Conservation (phyloP, 1,140 invertebrate genomes). For the Pararge aegeria region DNA sequence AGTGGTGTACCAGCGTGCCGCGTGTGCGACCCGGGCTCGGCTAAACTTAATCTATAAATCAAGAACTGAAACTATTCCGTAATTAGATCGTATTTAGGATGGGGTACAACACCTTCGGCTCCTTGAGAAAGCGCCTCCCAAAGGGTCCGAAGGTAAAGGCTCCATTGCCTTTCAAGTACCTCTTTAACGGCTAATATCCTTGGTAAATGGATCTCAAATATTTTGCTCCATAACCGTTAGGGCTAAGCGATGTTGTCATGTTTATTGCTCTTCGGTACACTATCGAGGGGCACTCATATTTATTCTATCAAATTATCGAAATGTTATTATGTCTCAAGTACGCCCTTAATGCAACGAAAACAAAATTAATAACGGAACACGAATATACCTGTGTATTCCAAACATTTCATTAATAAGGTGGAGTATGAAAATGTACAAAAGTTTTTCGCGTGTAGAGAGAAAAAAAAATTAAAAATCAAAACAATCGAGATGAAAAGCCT, state of each 20-base stretch:
- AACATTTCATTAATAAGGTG: not conserved
- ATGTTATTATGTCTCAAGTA: conserved; percentile 16
- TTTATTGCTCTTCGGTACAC: conserved; percentile 63
- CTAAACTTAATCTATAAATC: conserved; percentile 81
- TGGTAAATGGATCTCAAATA: conserved; percentile 78
- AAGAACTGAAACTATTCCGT: conserved; percentile 81
- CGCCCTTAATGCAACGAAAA: conserved; percentile 3
- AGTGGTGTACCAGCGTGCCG: conserved; percentile 52
- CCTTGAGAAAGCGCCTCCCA: conserved; percentile 68
- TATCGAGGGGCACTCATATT: conserved; percentile 32
- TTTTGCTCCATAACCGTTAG: conserved; percentile 71
- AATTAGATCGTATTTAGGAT: conserved; percentile 80
- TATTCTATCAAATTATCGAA: conserved; percentile 32
- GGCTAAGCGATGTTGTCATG: conserved; percentile 63
- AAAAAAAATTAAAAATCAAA: conserved; percentile 33
- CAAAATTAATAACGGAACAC: not conserved
- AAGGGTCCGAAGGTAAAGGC: conserved; percentile 74
- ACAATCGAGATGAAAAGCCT: conserved; percentile 53
- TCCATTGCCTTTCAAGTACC: conserved; percentile 72
- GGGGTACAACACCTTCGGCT: conserved; percentile 74
- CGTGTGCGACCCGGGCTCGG: conserved; percentile 54
- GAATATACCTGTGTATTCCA: not conserved
- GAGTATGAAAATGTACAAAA: conserved; percentile 2
- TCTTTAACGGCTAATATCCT: conserved; percentile 79
- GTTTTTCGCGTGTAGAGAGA: not conserved